Evolutionary conservation across 1,140 invertebrate species (phyloP).

Genomic region (Drosophila ironensis): DNA sequence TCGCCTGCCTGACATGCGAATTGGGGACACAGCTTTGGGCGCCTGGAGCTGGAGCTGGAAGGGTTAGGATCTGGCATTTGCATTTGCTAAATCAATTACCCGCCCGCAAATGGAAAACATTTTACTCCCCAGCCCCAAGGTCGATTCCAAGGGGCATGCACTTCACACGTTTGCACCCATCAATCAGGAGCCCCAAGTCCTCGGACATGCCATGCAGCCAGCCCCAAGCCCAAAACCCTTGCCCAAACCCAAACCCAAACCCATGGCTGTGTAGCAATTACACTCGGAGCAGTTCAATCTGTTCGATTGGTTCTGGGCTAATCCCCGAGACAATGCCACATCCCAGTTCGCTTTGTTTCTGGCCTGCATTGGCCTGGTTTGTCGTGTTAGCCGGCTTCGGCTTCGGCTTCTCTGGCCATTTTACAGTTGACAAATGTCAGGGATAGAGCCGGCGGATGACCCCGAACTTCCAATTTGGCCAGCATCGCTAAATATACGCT

Average conservation of each 20-base stretch:
- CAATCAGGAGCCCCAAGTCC: conserved; percentile 8
- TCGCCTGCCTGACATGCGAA: conserved; percentile 30
- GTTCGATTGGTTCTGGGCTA: conserved; percentile 23
- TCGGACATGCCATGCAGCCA: too few relatives aligned
- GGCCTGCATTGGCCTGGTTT: neutral
- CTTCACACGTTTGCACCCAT: conserved; percentile 29
- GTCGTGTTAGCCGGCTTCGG: conserved; percentile 16
- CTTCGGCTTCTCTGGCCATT: conserved; percentile 23
- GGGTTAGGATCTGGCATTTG: conserved; percentile 12
- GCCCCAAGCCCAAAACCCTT: too few relatives aligned
- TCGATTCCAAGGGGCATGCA: neutral
- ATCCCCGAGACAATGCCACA: conserved; percentile 31
- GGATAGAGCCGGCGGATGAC: conserved; percentile 7
- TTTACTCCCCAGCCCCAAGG: conserved; percentile 6
- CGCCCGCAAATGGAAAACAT: neutral
- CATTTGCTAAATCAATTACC: conserved; percentile 43
- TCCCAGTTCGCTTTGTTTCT: neutral
- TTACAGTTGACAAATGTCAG: conserved; percentile 44
- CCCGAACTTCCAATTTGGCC: conserved; percentile 23
- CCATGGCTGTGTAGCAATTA: conserved; percentile 7
- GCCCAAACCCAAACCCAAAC: too few relatives aligned
- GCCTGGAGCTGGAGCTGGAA: too few relatives aligned
- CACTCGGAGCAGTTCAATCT: conserved; percentile 7
- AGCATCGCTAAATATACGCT: conserved; percentile 2
- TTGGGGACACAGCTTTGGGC: conserved; percentile 22